Evolutionary conservation across 1,140 invertebrate species (phyloP), one percentile per base, ranked within the genome.

Genomic region (Trachymyrmex cornetzi): DNA sequence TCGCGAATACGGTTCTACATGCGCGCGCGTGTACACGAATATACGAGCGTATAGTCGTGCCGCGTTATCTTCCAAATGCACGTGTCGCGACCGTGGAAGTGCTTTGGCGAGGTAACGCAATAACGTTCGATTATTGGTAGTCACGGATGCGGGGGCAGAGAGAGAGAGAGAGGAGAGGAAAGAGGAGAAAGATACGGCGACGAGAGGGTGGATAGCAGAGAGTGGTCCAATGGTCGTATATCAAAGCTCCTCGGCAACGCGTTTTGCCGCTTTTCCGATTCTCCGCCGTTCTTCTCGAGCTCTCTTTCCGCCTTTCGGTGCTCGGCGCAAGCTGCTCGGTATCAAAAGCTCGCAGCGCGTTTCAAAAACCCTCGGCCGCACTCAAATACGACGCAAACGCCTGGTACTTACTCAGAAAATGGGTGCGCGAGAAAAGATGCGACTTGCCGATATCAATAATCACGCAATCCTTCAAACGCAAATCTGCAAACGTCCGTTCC

Each of bases 111-210:
- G 63, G 92, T 92, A 94, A 94, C 92, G 93, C 94, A 94, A 94
- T 95, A 95, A 94, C 92, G 89, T 94, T 94, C 93, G 93, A 95
- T 95, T 94, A 94, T 94, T 93, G 93, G 92, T 93, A 93, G 93
- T 93, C 90, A 92, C 91, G 91, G 86, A 85, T 89, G 87, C 77
- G 84, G 77, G 57, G 16, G 44, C 0, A n/a, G 19, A 14, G 79
- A 22, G 77, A 75, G 24, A 53, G n/a, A 34, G 44, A 16, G 53
- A 59, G 6, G 30, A 34, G 6, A 34, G 30, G 30, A 34, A 3
- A 1, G 80, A 22, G 27, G 69, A 27, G n/a, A 69, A 81, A 34
- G 74, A 59, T 24, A 64, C n/a, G 27, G 53, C 22, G 24, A n/a
- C 61, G 5, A 5, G 50, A 55, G 30, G 7, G 69, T 1, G 66